Conservation (phyloP, 2,797 vertebrate species). For the Pempheris klunzingeri region DNA sequence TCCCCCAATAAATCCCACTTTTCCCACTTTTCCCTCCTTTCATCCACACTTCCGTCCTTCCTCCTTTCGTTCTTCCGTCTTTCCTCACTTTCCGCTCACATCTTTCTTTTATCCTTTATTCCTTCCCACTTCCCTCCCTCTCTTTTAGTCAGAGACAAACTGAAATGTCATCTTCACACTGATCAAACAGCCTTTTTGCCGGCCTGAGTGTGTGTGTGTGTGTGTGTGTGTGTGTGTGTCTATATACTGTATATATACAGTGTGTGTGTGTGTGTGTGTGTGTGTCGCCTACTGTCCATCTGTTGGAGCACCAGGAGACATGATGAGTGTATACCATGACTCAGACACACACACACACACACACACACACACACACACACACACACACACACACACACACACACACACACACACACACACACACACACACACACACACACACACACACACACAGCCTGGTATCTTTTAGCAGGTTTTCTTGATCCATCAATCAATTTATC, state of each 20-base stretch:
- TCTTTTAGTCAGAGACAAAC: background rate
- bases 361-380: conserved; percentile 28
- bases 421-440: conserved; percentile 29
- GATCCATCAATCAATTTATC: conserved; percentile 39
- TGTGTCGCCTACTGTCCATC: conserved; percentile 71
- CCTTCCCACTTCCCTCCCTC: background rate
- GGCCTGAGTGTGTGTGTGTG: conserved; percentile 23
- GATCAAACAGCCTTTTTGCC: conserved; percentile 33
- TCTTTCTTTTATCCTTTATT: background rate
- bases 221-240: conserved; percentile 15
- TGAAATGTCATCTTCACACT: conserved; percentile 1
- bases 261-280: conserved; percentile 41
- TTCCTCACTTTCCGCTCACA: background rate
- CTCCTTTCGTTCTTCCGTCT: background rate
- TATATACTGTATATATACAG: conserved; percentile 40
- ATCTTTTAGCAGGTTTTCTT: conserved; percentile 10
- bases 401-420: conserved; percentile 24
- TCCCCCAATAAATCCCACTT: background rate
- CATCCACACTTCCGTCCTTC: background rate
- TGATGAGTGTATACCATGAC: conserved; percentile 64
- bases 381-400: conserved; percentile 40
- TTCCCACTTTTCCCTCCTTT: background rate
- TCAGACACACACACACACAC: conserved; percentile 35
- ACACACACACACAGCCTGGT: conserved; percentile 12
- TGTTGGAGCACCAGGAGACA: conserved; percentile 62